These are phyloP conservation scores for Dusona sp. DNA, from an alignment of 2,888 invertebrate species.

Conservation along the genomic window DNA sequence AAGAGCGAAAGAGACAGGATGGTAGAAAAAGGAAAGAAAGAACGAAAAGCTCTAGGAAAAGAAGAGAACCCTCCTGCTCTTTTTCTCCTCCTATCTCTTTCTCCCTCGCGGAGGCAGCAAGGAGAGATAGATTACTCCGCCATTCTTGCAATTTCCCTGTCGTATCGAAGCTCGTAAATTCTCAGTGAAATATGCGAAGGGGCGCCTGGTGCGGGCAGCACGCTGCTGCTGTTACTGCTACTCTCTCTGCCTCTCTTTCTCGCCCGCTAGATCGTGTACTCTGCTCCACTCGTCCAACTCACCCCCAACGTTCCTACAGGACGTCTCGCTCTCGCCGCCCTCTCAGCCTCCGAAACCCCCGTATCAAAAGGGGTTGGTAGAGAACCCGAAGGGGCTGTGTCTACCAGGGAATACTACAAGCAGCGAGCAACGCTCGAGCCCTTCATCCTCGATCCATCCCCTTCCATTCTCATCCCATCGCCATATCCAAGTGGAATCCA, in stretches of 20 bases:
- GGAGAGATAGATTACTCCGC: constrained; percentile 94
- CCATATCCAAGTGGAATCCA: constrained; percentile 69
- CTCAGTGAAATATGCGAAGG: constrained; percentile 92
- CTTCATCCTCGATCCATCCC: constrained; percentile 44
- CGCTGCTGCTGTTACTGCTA: constrained; percentile 77
- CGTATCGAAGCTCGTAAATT: constrained; percentile 96
- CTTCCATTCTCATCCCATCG: constrained; percentile 55
- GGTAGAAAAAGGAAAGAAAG: constrained; percentile 75
- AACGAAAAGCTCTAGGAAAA: constrained; percentile 76
- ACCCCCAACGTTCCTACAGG: constrained; percentile 51
- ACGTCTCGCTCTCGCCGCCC: constrained; percentile 76
- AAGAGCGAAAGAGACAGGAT: constrained; percentile 74
- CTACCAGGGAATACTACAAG: constrained; percentile 76
- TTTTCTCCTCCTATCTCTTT: constrained; percentile 60
- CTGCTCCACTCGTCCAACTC: constrained; percentile 67
- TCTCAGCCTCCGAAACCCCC: constrained; percentile 75
- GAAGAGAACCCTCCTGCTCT: constrained; percentile 76
- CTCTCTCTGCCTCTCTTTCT: constrained; percentile 43
- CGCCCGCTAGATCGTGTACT: constrained; percentile 41
- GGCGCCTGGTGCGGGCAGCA: constrained; percentile 85
- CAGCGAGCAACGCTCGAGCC: constrained; percentile 65
- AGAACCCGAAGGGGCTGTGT: constrained; percentile 79
- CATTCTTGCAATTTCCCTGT: constrained; percentile 97
- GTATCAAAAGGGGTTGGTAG: constrained; percentile 78
- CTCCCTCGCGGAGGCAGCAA: constrained; percentile 83